Evolutionary conservation across 1,140 invertebrate genomes (phyloP).

Genomic region (Pachypeltis micranthus): DNA sequence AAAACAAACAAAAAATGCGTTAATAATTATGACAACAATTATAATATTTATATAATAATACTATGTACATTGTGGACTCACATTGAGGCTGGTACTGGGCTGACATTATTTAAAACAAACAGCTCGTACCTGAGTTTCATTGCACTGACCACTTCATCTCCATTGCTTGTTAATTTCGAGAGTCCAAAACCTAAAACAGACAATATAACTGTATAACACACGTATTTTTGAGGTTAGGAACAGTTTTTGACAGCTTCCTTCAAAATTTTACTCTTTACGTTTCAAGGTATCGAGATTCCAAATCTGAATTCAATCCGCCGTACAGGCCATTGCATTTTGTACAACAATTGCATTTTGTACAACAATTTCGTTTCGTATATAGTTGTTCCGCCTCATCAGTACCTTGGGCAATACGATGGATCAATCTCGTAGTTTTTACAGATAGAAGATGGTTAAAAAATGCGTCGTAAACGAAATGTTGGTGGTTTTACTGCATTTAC

Average conservation of each 20-base stretch:
- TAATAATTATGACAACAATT: constrained; percentile 1
- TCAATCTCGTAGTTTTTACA: too few species aligned
- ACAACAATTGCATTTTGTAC: too few species aligned
- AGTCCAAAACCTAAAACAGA: neutral
- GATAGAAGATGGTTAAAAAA: too few species aligned
- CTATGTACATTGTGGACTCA: neutral
- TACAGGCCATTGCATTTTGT: too few species aligned
- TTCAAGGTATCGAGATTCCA: neutral
- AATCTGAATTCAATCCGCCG: neutral
- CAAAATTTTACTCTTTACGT: neutral
- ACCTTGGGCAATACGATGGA: too few species aligned
- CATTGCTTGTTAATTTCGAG: neutral
- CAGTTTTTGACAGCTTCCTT: neutral
- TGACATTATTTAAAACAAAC: neutral
- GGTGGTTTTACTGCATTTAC: too few species aligned
- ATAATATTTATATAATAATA: neutral
- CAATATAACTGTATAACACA: neutral
- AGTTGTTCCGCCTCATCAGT: too few species aligned
- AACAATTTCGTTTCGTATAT: too few species aligned
- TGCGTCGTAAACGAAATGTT: too few species aligned
- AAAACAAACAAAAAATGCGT: neutral
- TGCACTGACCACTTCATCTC: neutral
- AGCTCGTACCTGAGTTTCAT: neutral
- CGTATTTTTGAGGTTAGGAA: too few species aligned
- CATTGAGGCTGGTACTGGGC: neutral